Evolutionary conservation across 2,888 invertebrate genomes (phyloP), one percentile per base, ranked within the genome.

Genomic region (Clunio marinus): DNA sequence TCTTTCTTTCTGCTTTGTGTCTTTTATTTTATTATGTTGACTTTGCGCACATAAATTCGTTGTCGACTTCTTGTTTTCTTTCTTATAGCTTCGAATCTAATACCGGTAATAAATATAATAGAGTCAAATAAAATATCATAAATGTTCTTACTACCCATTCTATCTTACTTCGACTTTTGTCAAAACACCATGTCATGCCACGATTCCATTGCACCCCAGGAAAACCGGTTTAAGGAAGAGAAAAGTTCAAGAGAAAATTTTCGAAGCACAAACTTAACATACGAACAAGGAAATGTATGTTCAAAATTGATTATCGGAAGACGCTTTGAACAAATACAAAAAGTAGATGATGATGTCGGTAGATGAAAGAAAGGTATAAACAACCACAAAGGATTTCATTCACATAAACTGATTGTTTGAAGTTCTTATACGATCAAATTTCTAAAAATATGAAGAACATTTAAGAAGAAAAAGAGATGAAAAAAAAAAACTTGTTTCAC

Each of bases 231-330:
- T 8, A 32, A 10, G 10, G 3, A 41, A 41, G 41, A 2, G 41
- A 41, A 10, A 41, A 2, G 41, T 41, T 41, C 41, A 2, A 41
- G 15, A 13, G 41, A 41, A 41, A 41, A 41, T 10, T 41, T 15
- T 10, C 10, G 15, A 15, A 41, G 15, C 41, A 41, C 15, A 15
- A 62, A 37, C 22, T 22, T 59, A 7, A 10, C 24, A 62, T n/a
- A 24, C 22, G 41, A 24, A 62, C 62, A 62, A 41, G 41, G 62
- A 62, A 62, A 41, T 62, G 41, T 24, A 62, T 62, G 62, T 62
- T 62, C 24, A 2, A n/a, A 10, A 35, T 59, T 59, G 60, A 41
- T 60, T 60, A 60, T 60, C 62, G 35, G 5, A 10, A 51, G 41
- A 32, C 22, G 27, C 57, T 57, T 57, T 57, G 57, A 27, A 28